Evolutionary conservation across 2,888 invertebrate genomes (phyloP).

Genomic region (Diaphora mendica): DNA sequence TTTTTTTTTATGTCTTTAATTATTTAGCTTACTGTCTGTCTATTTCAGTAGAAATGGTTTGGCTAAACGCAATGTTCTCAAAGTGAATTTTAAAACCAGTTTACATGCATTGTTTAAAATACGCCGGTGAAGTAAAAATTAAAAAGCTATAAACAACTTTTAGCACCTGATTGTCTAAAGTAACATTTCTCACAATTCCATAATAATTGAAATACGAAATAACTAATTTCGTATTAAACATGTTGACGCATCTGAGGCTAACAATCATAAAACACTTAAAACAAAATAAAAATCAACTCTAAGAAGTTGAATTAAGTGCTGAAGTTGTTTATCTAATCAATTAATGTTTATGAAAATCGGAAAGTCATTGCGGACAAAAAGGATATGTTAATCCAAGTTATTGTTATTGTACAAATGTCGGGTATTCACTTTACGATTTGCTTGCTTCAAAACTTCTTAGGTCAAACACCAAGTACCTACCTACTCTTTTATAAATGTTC

Average conservation of each 20-base stretch:
- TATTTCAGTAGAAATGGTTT: background rate
- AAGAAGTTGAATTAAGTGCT: slow-evolving; percentile 24
- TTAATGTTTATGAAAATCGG: slow-evolving; percentile 15
- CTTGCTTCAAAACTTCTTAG: background rate
- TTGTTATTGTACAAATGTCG: background rate
- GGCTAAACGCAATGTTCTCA: too few relatives aligned
- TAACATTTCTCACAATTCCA: background rate
- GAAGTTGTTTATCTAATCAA: slow-evolving; percentile 25
- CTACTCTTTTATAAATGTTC: background rate
- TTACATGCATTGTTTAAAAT: background rate
- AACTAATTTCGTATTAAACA: slow-evolving; percentile 23
- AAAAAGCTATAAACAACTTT: background rate
- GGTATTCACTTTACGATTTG: background rate
- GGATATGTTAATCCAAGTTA: background rate
- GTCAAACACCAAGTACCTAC: background rate
- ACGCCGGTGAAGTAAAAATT: background rate
- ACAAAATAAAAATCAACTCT: slow-evolving; percentile 15
- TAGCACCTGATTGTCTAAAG: slow-evolving; percentile 23
- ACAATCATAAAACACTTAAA: slow-evolving; percentile 40
- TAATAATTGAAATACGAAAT: background rate
- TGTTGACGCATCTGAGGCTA: slow-evolving; percentile 21
- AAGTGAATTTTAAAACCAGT: background rate
- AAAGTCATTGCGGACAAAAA: slow-evolving; percentile 37
- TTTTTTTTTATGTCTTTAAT: background rate
- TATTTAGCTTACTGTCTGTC: background rate